Percentiles rank a stretch among this genome's conserved stretches.
Conservation (phyloP, 2,113 vertebrate species). For the Halcyon malimbica region DNA sequence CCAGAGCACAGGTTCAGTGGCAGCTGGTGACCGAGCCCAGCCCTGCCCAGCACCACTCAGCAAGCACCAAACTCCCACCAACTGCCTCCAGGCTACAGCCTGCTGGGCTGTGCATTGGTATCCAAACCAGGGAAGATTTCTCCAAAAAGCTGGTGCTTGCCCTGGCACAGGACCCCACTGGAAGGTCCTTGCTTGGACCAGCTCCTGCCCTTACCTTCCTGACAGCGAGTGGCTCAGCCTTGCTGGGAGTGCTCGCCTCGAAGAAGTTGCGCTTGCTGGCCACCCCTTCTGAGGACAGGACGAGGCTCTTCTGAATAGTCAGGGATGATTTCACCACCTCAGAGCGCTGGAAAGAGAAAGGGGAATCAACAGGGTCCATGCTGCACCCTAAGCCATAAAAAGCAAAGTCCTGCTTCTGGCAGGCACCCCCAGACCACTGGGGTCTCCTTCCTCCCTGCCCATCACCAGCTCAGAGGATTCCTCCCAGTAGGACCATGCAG, state of each 20-base stretch:
- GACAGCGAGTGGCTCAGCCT: neutral
- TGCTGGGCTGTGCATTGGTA: rapidly evolving
- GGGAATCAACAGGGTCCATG: neutral
- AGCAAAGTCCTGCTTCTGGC: neutral
- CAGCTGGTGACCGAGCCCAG: neutral
- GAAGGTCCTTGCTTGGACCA: neutral
- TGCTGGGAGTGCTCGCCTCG: slow-evolving; percentile 74
- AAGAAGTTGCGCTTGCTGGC: slow-evolving; percentile 90
- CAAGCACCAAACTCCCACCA: neutral
- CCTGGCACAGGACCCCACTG: neutral
- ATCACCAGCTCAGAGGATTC: neutral
- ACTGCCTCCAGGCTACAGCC: neutral
- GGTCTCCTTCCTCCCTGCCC: neutral
- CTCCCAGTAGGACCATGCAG: neutral
- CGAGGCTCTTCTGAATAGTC: slow-evolving; percentile 74
- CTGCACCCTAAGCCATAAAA: neutral
- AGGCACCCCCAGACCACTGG: rapidly evolving
- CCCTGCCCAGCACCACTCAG: neutral
- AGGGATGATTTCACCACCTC: slow-evolving; percentile 69
- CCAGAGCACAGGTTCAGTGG: neutral
- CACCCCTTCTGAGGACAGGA: slow-evolving; percentile 80
- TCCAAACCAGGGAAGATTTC: neutral
- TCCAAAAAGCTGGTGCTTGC: neutral
- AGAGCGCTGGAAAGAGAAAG: slow-evolving; percentile 76
- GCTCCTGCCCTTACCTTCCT: slow-evolving; percentile 73